A percentile compares a stretch with the other conserved stretches of the same genome.
These are phyloP conservation scores for Phodopus roborovskii DNA, from an alignment of 2,113 vertebrate genomes.

Conservation along the genomic window DNA sequence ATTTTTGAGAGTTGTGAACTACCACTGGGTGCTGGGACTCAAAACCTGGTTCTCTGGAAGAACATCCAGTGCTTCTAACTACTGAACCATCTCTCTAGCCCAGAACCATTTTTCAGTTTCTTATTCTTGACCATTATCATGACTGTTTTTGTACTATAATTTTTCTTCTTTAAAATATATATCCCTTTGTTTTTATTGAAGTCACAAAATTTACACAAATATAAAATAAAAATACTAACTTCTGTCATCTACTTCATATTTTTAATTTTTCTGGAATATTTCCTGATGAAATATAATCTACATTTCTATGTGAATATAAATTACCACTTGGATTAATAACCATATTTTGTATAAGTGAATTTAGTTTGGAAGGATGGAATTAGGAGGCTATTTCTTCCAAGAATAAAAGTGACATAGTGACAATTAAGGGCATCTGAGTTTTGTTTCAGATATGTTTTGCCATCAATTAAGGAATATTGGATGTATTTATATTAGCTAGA, in stretches of 20 bases:
- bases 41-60: background rate
- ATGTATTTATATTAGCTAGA: constrained; percentile 30
- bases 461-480: background rate
- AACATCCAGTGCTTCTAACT: background rate
- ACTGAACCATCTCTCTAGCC: background rate
- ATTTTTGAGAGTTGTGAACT: background rate
- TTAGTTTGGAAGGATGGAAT: constrained; percentile 40
- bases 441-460: constrained; percentile 51
- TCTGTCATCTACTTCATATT: background rate
- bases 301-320: background rate
- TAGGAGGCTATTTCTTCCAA: constrained; percentile 23
- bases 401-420: constrained; percentile 15
- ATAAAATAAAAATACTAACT: background rate
- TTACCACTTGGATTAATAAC: constrained; percentile 11
- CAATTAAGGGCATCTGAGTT: constrained; percentile 40
- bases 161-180: constrained; percentile 26
- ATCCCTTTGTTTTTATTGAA: constrained; percentile 31
- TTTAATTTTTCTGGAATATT: background rate
- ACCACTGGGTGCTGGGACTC: background rate
- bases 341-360: constrained; percentile 47
- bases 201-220: background rate
- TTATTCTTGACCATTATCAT: background rate
- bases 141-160: background rate
- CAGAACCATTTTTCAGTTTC: background rate
- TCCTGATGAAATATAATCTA: background rate